A percentile compares a stretch with the other conserved stretches of the same genome.
Conservation (phyloP, 2,113 vertebrate species). For the Lasiurus borealis region DNA sequence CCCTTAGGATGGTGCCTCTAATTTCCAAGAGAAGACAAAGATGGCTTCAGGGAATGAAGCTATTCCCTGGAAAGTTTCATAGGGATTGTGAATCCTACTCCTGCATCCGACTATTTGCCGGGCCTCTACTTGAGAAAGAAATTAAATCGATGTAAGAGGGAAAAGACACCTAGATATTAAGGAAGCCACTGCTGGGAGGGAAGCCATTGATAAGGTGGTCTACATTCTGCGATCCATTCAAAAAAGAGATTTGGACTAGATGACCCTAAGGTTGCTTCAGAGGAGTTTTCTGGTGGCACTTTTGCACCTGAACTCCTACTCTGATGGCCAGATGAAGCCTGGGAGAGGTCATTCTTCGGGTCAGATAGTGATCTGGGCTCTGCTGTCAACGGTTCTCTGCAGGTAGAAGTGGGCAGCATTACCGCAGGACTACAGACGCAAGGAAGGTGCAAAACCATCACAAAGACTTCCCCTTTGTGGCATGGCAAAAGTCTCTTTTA, state of each 20-base stretch:
- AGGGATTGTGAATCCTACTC: not conserved
- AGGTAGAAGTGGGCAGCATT: slow-evolving; percentile 29
- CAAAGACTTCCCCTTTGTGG: not conserved
- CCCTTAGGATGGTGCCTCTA: not conserved
- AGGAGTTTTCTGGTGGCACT: not conserved
- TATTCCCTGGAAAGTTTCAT: not conserved
- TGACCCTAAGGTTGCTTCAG: not conserved
- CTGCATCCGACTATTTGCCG: not conserved
- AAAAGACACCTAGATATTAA: not conserved
- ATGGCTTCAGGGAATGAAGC: not conserved
- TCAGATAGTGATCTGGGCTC: not conserved
- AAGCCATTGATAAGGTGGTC: not conserved
- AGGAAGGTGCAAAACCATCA: not conserved
- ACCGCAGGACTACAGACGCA: not conserved
- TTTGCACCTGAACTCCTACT: slow-evolving; percentile 42
- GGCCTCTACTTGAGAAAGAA: not conserved
- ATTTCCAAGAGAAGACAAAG: slow-evolving; percentile 31
- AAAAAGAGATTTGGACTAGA: not conserved
- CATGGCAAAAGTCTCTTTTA: not conserved
- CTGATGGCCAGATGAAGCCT: not conserved
- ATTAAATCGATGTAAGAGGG: not conserved
- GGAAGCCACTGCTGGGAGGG: not conserved
- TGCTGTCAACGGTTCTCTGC: not conserved
- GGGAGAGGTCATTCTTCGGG: not conserved
- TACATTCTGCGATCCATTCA: not conserved